Evolutionary conservation across 2,113 vertebrate genomes (phyloP), one percentile per base, ranked within the genome.

Genomic region (Anas platyrhynchos): DNA sequence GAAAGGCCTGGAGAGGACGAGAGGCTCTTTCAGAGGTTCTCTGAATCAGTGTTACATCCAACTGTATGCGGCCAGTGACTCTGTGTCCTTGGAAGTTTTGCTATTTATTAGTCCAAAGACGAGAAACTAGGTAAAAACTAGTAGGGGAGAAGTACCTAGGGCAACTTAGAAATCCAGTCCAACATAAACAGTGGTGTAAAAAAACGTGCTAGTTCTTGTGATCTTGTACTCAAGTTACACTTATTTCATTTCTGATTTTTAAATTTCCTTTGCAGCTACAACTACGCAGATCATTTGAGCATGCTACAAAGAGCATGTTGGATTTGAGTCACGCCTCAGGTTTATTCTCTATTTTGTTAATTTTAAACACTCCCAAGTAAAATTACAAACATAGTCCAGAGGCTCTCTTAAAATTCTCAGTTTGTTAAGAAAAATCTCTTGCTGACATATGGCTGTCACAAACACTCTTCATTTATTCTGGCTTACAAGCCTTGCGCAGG

Each of bases 301-400:
- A 38, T 29, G 1, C 63, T 56, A 34, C 13, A 54, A 68, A 31
- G 69, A 41, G 23, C 1, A 0, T 3, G 2, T 36, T 26, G 15
- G 4, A 17, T 38, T 38, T 36, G 34, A 77, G 29, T 25, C 29
- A 10, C 0, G 0, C 16, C 32, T 66, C 31, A 38, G 29, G n/a
- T 8, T 11, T 23, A n/a, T 18, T 32, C 38, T 61, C 46, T 54
- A 15, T 13, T 79, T 80, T 13, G 31, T 72, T 0, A 2, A 72
- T 48, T 79, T 68, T 21, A 38, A 89, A 72, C 13, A 14, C 14
- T 87, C 69, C 14, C 61, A 48, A 62, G 55, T 48, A 58, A 58
- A 89, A 83, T 9, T 1, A 4, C 2, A 62, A 50, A 48, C 11
- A 25, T 54, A 18, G 18, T 56, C 82, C 76, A 38, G 75, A 31